Evolutionary conservation across 2,113 vertebrate species (phyloP).

Genomic region (Forbesichthys agassizii): DNA sequence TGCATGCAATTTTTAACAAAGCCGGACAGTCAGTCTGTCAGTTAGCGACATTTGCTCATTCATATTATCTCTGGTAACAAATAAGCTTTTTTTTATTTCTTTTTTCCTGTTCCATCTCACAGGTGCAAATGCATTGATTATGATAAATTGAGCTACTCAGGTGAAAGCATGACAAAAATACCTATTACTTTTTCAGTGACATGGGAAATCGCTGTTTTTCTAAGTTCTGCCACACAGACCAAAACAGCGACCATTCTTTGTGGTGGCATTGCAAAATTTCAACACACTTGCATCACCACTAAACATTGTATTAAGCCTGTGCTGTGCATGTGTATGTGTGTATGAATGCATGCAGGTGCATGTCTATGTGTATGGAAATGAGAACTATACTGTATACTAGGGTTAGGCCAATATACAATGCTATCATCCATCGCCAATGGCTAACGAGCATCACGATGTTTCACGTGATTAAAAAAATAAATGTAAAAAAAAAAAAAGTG

Average conservation of each 20-base stretch:
- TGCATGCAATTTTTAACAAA: no score
- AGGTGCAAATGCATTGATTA: background rate
- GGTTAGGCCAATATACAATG: no score
- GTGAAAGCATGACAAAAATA: constrained; percentile 2
- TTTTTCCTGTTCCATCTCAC: background rate
- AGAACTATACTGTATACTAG: background rate
- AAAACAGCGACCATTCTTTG: constrained; percentile 34
- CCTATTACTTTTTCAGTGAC: background rate
- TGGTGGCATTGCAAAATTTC: constrained; percentile 28
- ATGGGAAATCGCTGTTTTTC: constrained; percentile 15
- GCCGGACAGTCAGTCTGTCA: no score
- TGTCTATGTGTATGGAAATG: constrained; percentile 11
- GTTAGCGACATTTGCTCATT: no score
- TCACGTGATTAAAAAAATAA: no score
- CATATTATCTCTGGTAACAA: no score
- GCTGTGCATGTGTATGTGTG: background rate
- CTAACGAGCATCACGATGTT: no score
- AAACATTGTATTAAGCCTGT: constrained; percentile 17
- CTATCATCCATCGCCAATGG: no score
- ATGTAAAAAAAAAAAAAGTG: no score
- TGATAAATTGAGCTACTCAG: background rate
- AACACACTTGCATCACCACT: constrained; percentile 40
- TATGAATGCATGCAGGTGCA: constrained; percentile 5
- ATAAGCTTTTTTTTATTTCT: background rate
- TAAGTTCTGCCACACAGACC: constrained; percentile 18